Conservation (phyloP, 1,140 invertebrate species). For the Drosophila pseudoobscura region DNA sequence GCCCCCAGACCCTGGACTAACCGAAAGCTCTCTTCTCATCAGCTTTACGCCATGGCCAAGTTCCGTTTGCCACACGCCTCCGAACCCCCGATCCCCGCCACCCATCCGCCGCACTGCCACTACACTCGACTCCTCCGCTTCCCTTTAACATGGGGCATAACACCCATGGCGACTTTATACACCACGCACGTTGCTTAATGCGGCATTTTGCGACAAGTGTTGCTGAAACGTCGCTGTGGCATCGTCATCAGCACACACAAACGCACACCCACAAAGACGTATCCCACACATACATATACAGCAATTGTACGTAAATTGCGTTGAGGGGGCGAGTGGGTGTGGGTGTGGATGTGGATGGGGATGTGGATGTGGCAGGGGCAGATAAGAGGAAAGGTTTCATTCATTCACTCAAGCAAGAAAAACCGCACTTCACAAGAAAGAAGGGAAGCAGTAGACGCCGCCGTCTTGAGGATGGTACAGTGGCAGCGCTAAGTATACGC, state of each 20-base stretch:
- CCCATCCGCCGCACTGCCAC: not conserved
- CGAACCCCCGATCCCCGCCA: not conserved
- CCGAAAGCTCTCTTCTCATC: conserved; percentile 31
- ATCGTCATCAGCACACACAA: conserved; percentile 68
- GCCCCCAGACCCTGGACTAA: conserved; percentile 9
- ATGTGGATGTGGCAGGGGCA: conserved; percentile 16
- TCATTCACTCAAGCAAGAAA: conserved; percentile 77
- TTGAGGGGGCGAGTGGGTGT: conserved; percentile 3
- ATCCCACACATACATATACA: conserved; percentile 21
- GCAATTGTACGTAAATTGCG: conserved; percentile 76
- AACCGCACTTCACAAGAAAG: conserved; percentile 73
- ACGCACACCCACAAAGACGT: conserved; percentile 19
- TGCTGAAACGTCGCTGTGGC: conserved; percentile 68
- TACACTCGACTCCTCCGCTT: conserved; percentile 25
- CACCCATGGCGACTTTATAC: conserved; percentile 72
- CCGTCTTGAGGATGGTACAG: conserved; percentile 20
- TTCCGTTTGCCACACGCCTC: conserved; percentile 22
- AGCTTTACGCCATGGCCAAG: conserved; percentile 41
- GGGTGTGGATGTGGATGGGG: not conserved
- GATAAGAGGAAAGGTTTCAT: conserved; percentile 62
- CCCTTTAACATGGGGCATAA: conserved; percentile 36
- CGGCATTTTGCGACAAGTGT: conserved; percentile 80
- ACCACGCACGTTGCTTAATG: conserved; percentile 77
- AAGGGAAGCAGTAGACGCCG: conserved; percentile 62
- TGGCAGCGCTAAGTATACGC: conserved; percentile 71